Evolutionary conservation across 1,140 invertebrate genomes (phyloP).

Genomic region (Drosophila sproati): DNA sequence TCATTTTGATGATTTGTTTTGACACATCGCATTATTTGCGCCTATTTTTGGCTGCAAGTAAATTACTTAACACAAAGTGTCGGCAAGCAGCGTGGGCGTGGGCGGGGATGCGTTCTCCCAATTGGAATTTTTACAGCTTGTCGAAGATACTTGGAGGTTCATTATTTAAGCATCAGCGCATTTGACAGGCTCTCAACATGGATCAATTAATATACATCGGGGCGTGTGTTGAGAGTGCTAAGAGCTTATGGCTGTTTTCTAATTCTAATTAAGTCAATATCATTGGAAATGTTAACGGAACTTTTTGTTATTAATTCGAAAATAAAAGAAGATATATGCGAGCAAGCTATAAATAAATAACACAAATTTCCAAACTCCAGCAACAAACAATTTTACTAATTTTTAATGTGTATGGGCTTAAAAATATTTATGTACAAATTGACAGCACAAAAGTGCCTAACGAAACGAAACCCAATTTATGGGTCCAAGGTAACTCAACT

Average conservation of each 20-base stretch:
- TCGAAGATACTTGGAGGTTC: conserved; percentile 38
- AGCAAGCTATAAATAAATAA: conserved; percentile 34
- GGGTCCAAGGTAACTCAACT: no score
- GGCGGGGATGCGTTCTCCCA: conserved; percentile 22
- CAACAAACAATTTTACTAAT: background rate
- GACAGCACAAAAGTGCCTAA: no score
- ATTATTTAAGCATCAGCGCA: conserved; percentile 65
- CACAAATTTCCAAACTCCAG: background rate
- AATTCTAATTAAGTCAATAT: conserved; percentile 60
- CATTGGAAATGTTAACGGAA: conserved; percentile 24
- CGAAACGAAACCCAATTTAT: no score
- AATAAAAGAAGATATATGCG: conserved; percentile 4
- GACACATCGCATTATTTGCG: conserved; percentile 77
- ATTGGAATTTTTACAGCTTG: conserved; percentile 64
- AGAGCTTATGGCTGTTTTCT: conserved; percentile 72
- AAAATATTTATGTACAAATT: no score
- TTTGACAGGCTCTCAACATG: conserved; percentile 73
- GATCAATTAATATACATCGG: conserved; percentile 77
- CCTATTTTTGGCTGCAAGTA: conserved; percentile 68
- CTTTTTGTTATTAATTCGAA: conserved; percentile 30
- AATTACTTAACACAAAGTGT: conserved; percentile 61
- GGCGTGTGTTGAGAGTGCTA: conserved; percentile 42
- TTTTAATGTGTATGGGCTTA: background rate
- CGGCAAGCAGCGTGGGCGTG: background rate
- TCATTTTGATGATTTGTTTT: conserved; percentile 79